A percentile compares a stretch with the other conserved stretches of the same genome.
Evolutionary conservation across 2,797 vertebrate genomes (phyloP).

Genomic region (Chiloscyllium punctatum): DNA sequence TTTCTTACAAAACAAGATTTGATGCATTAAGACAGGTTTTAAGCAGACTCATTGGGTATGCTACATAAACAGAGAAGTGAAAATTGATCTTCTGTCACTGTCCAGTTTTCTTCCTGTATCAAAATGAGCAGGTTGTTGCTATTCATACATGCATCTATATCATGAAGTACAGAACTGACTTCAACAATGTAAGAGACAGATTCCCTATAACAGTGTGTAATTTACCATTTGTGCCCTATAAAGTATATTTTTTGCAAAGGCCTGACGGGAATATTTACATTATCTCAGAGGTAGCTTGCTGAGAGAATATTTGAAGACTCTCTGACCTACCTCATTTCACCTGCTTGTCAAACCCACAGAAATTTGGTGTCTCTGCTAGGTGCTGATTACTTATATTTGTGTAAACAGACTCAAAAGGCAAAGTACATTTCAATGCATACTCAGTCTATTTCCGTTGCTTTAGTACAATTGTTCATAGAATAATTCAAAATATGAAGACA

Average conservation of each 20-base stretch:
- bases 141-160: not conserved
- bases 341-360: not conserved
- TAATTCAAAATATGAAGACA: not conserved
- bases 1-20: not conserved
- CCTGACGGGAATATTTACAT: conserved; percentile 5
- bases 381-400: not conserved
- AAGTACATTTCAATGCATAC: not conserved
- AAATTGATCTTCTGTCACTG: conserved; percentile 35
- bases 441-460: not conserved
- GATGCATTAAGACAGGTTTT: not conserved
- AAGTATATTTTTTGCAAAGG: not conserved
- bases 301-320: not conserved
- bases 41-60: not conserved
- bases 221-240: not conserved
- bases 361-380: not conserved
- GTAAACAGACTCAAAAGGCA: conserved; percentile 32
- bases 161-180: not conserved
- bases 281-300: not conserved
- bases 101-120: not conserved
- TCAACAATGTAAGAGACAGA: not conserved
- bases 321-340: conserved; percentile 9
- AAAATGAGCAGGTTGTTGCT: conserved; percentile 7
- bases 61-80: conserved; percentile 12
- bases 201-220: not conserved
- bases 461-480: not conserved